Conservation (phyloP, 2,888 invertebrate species). For the Pseudococcus viburni region DNA sequence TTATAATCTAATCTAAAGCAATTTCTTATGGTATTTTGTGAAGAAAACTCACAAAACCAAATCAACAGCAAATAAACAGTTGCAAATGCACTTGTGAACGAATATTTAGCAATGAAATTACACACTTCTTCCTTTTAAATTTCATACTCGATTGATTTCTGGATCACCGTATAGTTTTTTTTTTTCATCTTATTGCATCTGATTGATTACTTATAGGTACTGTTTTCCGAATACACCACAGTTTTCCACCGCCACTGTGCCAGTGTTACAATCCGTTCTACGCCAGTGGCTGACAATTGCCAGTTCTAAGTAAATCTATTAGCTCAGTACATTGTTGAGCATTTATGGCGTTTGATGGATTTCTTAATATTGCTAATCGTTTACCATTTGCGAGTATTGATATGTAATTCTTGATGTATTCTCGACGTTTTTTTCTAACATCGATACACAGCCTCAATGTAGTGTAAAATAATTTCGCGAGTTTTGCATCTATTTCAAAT, state of each 20-base stretch:
- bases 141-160: constrained; percentile 4
- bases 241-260: constrained; percentile 65
- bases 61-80: background rate
- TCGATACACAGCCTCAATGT: constrained; percentile 9
- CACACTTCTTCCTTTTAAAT: background rate
- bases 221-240: constrained; percentile 56
- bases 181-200: constrained; percentile 45
- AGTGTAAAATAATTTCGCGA: constrained; percentile 46
- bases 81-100: background rate
- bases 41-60: background rate
- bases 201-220: constrained; percentile 22
- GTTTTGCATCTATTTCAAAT: background rate
- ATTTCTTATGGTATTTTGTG: no score
- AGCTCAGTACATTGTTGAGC: constrained; percentile 62
- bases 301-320: constrained; percentile 53
- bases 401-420: background rate
- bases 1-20: no score
- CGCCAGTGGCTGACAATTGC: constrained; percentile 56
- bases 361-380: constrained; percentile 58
- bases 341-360: constrained; percentile 64
- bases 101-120: background rate
- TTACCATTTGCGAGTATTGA: background rate
- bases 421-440: constrained; percentile 8
- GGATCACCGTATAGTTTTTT: constrained; percentile 53
- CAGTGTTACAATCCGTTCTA: constrained; percentile 56